A percentile compares a stretch with the other conserved stretches of the same genome.
phyloP scores from a whole-genome alignment of 2,113 vertebrate species.

The Zosterops hypoxanthus region DNA sequence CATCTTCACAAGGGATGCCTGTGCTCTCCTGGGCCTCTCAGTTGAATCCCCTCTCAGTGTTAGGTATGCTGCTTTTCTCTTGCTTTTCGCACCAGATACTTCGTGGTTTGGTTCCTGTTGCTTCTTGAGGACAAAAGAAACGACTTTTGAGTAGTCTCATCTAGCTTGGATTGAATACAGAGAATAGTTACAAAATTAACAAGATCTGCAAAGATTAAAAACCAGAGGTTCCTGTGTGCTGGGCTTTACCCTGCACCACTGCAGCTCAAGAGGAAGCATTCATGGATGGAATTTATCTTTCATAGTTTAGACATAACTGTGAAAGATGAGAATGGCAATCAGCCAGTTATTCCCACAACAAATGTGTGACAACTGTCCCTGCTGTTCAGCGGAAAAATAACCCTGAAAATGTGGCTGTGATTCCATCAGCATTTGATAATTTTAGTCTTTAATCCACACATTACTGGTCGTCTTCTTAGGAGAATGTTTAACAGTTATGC shows the following conservation, averaged over 20 bases:
- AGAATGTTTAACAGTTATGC: neutral
- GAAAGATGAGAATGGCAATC: neutral
- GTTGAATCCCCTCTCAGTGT: conserved; percentile 87
- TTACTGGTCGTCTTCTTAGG: neutral
- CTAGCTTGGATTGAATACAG: neutral
- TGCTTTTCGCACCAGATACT: neutral
- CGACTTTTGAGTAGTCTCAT: neutral
- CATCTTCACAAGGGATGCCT: conserved; percentile 86
- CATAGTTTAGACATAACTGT: neutral
- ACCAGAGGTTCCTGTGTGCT: neutral
- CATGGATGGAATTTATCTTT: neutral
- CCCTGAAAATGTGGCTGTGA: neutral
- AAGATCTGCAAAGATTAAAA: neutral
- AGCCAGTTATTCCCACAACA: neutral
- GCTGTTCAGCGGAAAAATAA: neutral
- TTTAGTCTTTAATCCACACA: neutral
- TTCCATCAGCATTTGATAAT: neutral
- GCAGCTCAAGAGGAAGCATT: neutral
- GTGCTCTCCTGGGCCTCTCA: conserved; percentile 83
- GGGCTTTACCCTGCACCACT: neutral
- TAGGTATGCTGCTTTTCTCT: conserved; percentile 72
- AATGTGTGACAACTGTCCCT: neutral
- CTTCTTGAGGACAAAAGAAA: neutral
- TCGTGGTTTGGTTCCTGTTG: neutral
- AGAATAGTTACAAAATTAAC: neutral